These are phyloP conservation scores for Tympanuchus pallidicinctus DNA, from an alignment of 2,113 vertebrate species.

Conservation along the genomic window DNA sequence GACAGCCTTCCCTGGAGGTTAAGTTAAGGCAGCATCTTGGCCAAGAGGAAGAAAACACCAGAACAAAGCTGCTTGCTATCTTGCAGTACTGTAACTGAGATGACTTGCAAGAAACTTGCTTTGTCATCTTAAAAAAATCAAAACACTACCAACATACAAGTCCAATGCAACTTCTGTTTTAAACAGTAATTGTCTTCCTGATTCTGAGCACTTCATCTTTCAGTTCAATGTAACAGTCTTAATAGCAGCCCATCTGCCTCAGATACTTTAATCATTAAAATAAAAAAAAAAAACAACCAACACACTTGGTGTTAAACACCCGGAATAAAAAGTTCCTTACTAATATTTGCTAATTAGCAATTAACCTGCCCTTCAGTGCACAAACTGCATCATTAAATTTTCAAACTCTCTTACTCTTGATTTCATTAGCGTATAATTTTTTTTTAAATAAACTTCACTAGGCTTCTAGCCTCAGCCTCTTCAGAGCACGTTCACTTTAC, in stretches of 20 bases:
- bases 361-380: neutral
- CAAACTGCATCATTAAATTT: neutral
- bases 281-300: too few relatives aligned
- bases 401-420: neutral
- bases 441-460: neutral
- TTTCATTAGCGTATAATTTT: neutral
- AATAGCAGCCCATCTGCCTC: neutral
- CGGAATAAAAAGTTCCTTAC: neutral
- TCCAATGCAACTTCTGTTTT: neutral
- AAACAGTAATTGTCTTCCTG: neutral
- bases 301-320: neutral
- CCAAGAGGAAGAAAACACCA: neutral
- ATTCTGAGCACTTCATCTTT: neutral
- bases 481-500: neutral
- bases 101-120: neutral
- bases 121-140: neutral
- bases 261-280: neutral
- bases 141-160: neutral
- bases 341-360: neutral
- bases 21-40: neutral
- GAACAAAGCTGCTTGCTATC: neutral
- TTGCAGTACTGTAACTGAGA: neutral
- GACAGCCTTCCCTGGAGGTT: neutral
- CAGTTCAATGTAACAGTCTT: neutral
- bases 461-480: neutral